A percentile compares a stretch with the other conserved stretches of the same genome.
Evolutionary conservation across 2,888 invertebrate genomes (phyloP).

Genomic region (Endomychus coccineus): DNA sequence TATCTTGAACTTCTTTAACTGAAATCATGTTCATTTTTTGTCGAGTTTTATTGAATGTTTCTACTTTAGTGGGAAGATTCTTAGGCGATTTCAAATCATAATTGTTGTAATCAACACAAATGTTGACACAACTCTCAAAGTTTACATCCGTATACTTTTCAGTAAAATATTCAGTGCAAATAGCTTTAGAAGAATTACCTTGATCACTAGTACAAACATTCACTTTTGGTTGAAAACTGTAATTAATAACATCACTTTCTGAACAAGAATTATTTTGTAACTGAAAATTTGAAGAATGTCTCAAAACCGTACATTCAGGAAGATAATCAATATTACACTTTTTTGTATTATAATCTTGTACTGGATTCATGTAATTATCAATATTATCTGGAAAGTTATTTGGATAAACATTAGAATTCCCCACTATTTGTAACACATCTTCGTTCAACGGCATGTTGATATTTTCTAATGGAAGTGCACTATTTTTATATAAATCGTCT

Average conservation of each 20-base stretch:
- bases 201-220: conserved; percentile 1
- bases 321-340: too few species aligned
- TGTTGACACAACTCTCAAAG: conserved; percentile 5
- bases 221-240: conserved; percentile 12
- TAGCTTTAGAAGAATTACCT: conserved; percentile 1
- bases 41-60: neutral
- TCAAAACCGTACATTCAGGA: conserved; percentile 11
- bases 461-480: conserved; percentile 16
- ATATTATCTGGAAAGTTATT: conserved; percentile 15
- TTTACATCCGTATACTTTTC: conserved; percentile 2
- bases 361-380: conserved; percentile 13
- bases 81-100: conserved; percentile 2
- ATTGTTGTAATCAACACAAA: neutral
- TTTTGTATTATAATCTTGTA: conserved; percentile 12
- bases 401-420: conserved; percentile 16
- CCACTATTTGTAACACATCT: conserved; percentile 20
- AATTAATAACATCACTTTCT: conserved; percentile 12
- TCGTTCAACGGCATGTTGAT: conserved; percentile 14
- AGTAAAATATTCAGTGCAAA: conserved; percentile 4
- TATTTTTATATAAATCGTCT: conserved; percentile 17
- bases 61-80: neutral
- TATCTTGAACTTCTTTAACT: conserved; percentile 7
- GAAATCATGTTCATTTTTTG: conserved; percentile 4
- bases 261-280: conserved; percentile 10
- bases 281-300: conserved; percentile 11